These are phyloP conservation scores for Caprella mutica DNA, from an alignment of 2,888 invertebrate species.

Conservation along the genomic window DNA sequence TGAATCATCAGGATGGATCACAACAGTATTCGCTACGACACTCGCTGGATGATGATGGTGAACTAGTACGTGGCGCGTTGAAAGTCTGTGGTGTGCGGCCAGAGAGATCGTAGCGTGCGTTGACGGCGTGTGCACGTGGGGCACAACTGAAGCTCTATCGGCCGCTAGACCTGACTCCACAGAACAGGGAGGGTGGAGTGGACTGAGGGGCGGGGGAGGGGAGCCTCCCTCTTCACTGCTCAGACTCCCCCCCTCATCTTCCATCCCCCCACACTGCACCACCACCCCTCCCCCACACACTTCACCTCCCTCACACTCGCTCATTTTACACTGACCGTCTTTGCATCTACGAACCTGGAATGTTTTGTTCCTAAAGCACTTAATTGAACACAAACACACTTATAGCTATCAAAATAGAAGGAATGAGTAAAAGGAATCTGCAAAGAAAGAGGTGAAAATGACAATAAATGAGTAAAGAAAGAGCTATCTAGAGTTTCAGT, in stretches of 20 bases:
- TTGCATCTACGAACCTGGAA: too few relatives aligned
- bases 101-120: conserved; percentile 5
- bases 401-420: too few relatives aligned
- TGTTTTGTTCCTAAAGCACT: too few relatives aligned
- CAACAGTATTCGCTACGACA: conserved; percentile 12
- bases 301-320: conserved; percentile 23
- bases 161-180: conserved; percentile 18
- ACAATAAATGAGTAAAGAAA: too few relatives aligned
- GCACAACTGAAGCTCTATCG: conserved; percentile 26
- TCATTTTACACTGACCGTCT: conserved; percentile 24
- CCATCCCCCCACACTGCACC: conserved; percentile 16
- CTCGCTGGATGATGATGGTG: conserved; percentile 18
- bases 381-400: too few relatives aligned
- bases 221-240: conserved; percentile 12
- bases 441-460: too few relatives aligned
- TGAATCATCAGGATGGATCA: conserved; percentile 38
- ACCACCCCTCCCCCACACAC: conserved; percentile 22
- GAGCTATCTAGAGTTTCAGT: too few relatives aligned
- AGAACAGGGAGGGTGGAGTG: conserved; percentile 24
- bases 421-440: too few relatives aligned
- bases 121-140: conserved; percentile 31
- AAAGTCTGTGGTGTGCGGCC: conserved; percentile 20
- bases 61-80: conserved; percentile 13
- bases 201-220: conserved; percentile 17
- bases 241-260: conserved; percentile 21